Evolutionary conservation across 2,113 vertebrate species (phyloP).

Genomic region (Epinephelus moara): DNA sequence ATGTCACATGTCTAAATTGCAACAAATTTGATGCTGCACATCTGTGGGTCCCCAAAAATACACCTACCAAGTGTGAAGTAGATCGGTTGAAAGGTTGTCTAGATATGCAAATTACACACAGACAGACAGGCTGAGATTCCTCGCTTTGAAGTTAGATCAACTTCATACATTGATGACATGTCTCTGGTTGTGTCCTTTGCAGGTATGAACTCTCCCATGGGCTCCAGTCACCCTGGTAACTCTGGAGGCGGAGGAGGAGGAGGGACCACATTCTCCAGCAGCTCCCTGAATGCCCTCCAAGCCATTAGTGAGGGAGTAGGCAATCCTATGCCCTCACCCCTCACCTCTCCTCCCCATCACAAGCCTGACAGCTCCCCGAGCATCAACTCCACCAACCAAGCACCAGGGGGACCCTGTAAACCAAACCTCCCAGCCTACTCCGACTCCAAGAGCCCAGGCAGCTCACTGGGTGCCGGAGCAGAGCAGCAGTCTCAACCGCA

Average conservation of each 20-base stretch:
- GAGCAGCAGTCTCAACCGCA: conserved; percentile 73
- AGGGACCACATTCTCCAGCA: conserved; percentile 92
- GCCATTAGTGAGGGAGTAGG: conserved; percentile 98
- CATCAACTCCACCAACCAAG: conserved; percentile 83
- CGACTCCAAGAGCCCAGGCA: conserved; percentile 92
- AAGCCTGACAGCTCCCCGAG: conserved; percentile 93
- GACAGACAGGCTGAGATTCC: no score
- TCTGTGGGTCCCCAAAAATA: no score
- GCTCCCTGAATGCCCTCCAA: conserved; percentile 96
- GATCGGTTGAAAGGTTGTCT: no score
- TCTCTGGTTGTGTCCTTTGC: conserved; percentile 37
- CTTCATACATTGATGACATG: neutral
- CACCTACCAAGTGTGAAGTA: no score
- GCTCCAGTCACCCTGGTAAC: conserved; percentile 85
- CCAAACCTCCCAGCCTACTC: conserved; percentile 83
- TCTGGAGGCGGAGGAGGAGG: conserved; percentile 75
- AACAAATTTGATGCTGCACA: no score
- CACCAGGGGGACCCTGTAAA: conserved; percentile 78
- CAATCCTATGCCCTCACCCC: conserved; percentile 91
- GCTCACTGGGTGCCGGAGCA: conserved; percentile 81
- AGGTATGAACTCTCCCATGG: conserved; percentile 96
- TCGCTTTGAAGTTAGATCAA: no score
- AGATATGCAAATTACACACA: no score
- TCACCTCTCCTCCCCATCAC: conserved; percentile 91
- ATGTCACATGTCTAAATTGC: no score